phyloP scores from a whole-genome alignment of 2,113 vertebrate species.

The Alethe castanea region DNA sequence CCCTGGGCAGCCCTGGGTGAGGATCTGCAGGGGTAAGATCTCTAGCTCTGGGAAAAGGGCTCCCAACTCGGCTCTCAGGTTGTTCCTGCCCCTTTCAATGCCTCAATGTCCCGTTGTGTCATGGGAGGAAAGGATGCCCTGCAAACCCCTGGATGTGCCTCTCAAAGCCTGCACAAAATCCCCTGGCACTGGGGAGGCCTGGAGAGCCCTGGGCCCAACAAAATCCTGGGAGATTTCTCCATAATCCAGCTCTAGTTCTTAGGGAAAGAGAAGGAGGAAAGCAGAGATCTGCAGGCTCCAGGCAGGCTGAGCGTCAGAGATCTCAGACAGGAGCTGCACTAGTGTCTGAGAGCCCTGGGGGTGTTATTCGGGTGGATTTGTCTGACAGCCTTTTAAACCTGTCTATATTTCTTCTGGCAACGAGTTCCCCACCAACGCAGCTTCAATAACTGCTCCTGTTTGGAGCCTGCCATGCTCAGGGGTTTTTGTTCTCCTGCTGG shows the following conservation, averaged over 20 bases:
- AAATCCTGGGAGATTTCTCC: background rate
- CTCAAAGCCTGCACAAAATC: too few species aligned
- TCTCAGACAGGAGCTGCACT: background rate
- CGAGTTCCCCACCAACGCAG: fast-evolving
- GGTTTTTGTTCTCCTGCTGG: background rate
- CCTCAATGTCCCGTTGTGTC: background rate
- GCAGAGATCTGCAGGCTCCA: background rate
- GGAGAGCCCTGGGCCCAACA: background rate
- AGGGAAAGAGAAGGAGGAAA: background rate
- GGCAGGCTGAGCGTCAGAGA: background rate
- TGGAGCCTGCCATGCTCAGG: background rate
- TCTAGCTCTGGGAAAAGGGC: background rate
- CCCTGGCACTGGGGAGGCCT: background rate
- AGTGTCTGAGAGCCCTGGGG: background rate
- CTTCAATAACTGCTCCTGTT: background rate
- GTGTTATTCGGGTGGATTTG: background rate
- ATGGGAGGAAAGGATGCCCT: background rate
- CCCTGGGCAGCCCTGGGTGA: background rate
- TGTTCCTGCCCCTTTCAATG: background rate
- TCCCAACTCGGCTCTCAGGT: fast-evolving
- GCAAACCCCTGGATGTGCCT: background rate
- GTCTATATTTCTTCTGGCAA: background rate
- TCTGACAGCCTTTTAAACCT: background rate
- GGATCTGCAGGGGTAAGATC: background rate
- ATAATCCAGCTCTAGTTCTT: background rate